Evolutionary conservation across 2,888 invertebrate genomes (phyloP), one percentile per base, ranked within the genome.

Genomic region (Tachina lurida): DNA sequence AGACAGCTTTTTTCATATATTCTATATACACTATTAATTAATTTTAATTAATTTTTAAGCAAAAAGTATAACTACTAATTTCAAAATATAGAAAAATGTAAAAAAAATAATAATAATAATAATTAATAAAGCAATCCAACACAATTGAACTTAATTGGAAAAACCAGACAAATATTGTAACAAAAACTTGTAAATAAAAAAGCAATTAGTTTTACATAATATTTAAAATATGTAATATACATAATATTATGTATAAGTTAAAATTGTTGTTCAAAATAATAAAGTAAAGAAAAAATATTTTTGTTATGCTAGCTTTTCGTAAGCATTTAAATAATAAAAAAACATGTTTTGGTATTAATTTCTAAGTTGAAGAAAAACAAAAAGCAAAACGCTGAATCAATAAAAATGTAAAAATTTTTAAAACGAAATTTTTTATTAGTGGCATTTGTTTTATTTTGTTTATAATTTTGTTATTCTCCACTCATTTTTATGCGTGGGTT

Each of bases 291-390:
- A 45, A 68, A 45, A 31, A n/a, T 70, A 43, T 52, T 63, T 68
- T 75, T 82, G 82, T 85, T 82, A 79, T 85, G 85, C 71, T 85
- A 85, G 85, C 82, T 85, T 78, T 85, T 82, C 75, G 82, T 67
- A 60, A 43, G 82, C 78, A 85, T 67, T 75, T 65, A 65, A 65
- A 31, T n/a, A 31, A 58, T 56, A 1, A 22, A n/a, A 31, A 0
- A n/a, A 41, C 63, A 68, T 54, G 54, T 41, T 83, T 56, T 71
- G 41, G 54, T 41, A 60, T 63, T 75, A 54, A 31, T 31, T 31
- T 31, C 63, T 47, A 60, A 80, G 76, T 63, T 65, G 31, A 70
- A 45, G 39, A 71, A 73, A 43, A 4, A 58, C 2, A 49, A 19
- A 56, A 73, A 77, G 7, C 15, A 31, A 31, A 31, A 31, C 31